Evolutionary conservation across 23 tunicate genomes (phyloP).

Genomic region (Styela plicata): DNA sequence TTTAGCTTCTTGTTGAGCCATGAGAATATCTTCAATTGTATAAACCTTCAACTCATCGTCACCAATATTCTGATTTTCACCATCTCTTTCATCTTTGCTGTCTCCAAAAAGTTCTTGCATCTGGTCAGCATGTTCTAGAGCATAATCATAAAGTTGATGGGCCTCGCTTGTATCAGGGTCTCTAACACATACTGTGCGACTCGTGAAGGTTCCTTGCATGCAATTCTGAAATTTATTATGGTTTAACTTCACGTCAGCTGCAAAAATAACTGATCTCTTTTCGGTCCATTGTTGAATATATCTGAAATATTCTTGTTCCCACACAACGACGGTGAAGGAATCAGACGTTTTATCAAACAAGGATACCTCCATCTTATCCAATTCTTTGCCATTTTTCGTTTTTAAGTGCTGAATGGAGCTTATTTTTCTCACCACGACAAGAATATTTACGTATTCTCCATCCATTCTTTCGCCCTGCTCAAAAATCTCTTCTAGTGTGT

Average conservation of each 20-base stretch:
- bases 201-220: constrained; percentile 23
- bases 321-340: constrained; percentile 33
- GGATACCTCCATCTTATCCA: constrained; percentile 26
- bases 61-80: neutral
- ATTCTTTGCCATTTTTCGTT: constrained; percentile 30
- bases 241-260: constrained; percentile 12
- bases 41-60: neutral
- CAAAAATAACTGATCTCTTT: constrained; percentile 25
- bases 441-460: constrained; percentile 9
- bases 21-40: constrained; percentile 7
- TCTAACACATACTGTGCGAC: constrained; percentile 24
- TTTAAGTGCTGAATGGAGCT: constrained; percentile 23
- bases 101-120: constrained; percentile 7
- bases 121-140: constrained; percentile 26
- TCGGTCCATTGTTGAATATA: constrained; percentile 19
- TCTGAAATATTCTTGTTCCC: constrained; percentile 17
- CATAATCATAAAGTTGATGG: constrained; percentile 25
- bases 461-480: constrained; percentile 22
- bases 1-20: neutral
- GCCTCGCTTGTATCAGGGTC: constrained; percentile 44
- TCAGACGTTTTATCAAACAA: constrained; percentile 30
- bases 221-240: constrained; percentile 17
- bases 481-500: neutral
- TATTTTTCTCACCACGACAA: constrained; percentile 19
- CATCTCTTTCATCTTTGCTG: neutral